Evolutionary conservation across 2,888 invertebrate species (phyloP).

Genomic region (Pachliopta kotzebuea): DNA sequence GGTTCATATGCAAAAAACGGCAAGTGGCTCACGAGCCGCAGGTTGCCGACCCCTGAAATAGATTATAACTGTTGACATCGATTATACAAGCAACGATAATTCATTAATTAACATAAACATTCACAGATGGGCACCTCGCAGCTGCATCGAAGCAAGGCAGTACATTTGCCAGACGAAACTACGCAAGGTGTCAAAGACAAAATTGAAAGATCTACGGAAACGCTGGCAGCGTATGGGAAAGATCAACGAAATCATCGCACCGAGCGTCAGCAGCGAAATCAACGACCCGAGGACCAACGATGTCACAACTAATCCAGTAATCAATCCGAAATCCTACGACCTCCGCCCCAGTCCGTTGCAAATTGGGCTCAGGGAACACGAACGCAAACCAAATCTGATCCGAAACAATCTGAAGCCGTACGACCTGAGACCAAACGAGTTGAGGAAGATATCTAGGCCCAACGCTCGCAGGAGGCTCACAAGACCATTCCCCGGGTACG

Average conservation of each 20-base stretch:
- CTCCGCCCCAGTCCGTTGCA: constrained; percentile 49
- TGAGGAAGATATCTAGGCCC: constrained; percentile 54
- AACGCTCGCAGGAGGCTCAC: constrained; percentile 53
- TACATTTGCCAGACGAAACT: constrained; percentile 86
- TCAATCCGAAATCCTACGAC: constrained; percentile 63
- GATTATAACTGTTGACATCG: too few relatives aligned
- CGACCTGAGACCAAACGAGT: constrained; percentile 50
- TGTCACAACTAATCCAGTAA: constrained; percentile 55
- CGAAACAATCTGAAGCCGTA: constrained; percentile 42
- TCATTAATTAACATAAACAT: constrained; percentile 5
- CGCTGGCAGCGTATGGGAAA: constrained; percentile 76
- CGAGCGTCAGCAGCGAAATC: constrained; percentile 57
- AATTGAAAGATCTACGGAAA: constrained; percentile 64
- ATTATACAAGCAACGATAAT: not conserved
- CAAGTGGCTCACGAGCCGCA: too few relatives aligned
- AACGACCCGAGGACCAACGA: constrained; percentile 60
- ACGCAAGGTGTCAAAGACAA: constrained; percentile 69
- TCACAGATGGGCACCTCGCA: constrained; percentile 83
- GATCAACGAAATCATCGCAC: constrained; percentile 79
- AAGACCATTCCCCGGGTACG: constrained; percentile 72
- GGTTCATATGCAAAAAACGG: too few relatives aligned
- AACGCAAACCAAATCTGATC: constrained; percentile 35
- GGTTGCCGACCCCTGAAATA: too few relatives aligned
- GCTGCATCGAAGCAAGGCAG: constrained; percentile 82
- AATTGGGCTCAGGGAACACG: constrained; percentile 37